Base-by-base conservation (phyloP, 2,888 invertebrate genomes). In the Diaprepes abbreviatus region DNA sequence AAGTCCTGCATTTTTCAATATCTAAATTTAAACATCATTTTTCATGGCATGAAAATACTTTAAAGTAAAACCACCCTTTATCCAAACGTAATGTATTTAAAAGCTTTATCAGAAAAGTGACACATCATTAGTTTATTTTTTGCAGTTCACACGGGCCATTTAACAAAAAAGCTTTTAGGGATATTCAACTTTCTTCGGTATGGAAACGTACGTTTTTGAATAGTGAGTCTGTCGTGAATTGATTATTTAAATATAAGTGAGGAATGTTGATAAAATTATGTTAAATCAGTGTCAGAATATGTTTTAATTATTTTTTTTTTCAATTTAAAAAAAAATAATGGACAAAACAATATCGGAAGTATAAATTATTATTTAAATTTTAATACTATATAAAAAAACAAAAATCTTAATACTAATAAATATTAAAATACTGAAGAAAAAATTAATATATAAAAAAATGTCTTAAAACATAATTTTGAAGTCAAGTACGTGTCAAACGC, bases 131-230 rank as follows among this genome's bases (percentile, higher is more conserved):
- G 64, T 64, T 54, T 54, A 43, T 64, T 64, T 64, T 64, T 64
- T 55, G 21, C 55, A 54, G 55, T 54, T 55, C 54, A 64, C 45
- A 64, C 55, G 52, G 64, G 17, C 64, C 54, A 55, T 64, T 64
- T 64, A 64, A 54, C 64, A 64, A 64, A 64, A 64, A 64, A 55
- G 55, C 64, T 64, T 64, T 64, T 55, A 64, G 14, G 64, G 38
- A 64, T 55, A 64, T 64, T 64, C 24, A 31, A 28, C 19, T 52
- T 36, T 14, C 60, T 55, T 55, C 19, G 55, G 24, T 19, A 12
- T 36, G 36, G 38, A 36, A 55, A 36, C 55, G 55, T 55, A 55
- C 21, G 55, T 55, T 14, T n/a, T 55, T 55, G 55, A 55, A 55
- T 55, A 55, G 36, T 55, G 38, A 55, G 14, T 50, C 48, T 24